Evolutionary conservation across 2,113 vertebrate species (phyloP).

Genomic region (Stigmatopora argus): DNA sequence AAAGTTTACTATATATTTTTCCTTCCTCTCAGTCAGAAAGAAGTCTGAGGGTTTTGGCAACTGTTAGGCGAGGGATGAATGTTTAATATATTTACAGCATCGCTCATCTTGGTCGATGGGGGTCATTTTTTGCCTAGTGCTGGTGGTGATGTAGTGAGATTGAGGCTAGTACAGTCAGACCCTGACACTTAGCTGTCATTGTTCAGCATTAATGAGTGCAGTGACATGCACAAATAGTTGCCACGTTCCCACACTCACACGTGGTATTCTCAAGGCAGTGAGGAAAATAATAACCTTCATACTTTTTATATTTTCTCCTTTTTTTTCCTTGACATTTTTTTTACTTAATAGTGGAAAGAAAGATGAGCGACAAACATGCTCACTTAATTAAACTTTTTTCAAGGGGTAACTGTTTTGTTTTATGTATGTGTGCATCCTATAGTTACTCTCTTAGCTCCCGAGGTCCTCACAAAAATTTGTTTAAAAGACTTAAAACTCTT

Average conservation of each 20-base stretch:
- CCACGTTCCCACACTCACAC: conserved; percentile 33
- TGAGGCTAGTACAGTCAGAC: conserved; percentile 51
- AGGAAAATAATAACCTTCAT: conserved; percentile 45
- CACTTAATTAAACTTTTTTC: too few relatives aligned
- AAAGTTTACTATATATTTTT: neutral
- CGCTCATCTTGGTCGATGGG: conserved; percentile 24
- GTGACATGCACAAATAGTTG: conserved; percentile 51
- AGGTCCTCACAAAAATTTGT: conserved; percentile 53
- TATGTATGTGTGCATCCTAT: conserved; percentile 12
- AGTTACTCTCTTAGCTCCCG: conserved; percentile 34
- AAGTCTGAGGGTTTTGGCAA: conserved; percentile 40
- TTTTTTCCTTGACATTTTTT: neutral
- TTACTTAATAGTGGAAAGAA: too few relatives aligned
- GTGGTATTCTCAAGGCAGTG: conserved; percentile 29
- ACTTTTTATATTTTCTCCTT: conserved; percentile 9
- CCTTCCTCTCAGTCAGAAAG: conserved; percentile 18
- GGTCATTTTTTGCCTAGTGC: conserved; percentile 29
- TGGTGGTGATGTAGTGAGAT: conserved; percentile 54
- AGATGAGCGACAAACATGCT: too few relatives aligned
- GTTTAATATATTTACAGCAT: conserved; percentile 51
- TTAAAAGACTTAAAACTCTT: conserved; percentile 43
- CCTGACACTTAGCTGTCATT: conserved; percentile 65
- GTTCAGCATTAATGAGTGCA: conserved; percentile 63
- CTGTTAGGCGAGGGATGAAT: conserved; percentile 55
- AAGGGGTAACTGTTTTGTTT: conserved; percentile 1